A percentile compares a stretch with the other conserved stretches of the same genome.
Evolutionary conservation across 2,113 vertebrate genomes (phyloP).

Genomic region (Tinamus guttatus): DNA sequence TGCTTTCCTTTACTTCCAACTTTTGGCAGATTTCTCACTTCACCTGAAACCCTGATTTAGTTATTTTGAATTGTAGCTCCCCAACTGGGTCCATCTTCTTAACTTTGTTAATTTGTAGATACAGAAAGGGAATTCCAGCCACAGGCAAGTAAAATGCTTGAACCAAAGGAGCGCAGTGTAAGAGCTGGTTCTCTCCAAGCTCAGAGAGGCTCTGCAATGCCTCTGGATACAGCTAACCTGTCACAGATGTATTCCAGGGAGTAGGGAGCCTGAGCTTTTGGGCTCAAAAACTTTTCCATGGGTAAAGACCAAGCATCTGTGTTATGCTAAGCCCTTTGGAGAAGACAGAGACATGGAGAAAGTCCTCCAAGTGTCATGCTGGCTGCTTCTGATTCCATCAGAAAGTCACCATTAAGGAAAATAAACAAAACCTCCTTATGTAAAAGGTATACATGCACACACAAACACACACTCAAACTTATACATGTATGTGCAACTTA

Average conservation of each 20-base stretch:
- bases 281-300: slow-evolving; percentile 53
- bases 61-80: not conserved
- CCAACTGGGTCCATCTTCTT: not conserved
- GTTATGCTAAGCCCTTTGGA: slow-evolving; percentile 50
- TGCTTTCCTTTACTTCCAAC: not conserved
- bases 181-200: slow-evolving; percentile 10
- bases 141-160: not conserved
- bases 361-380: slow-evolving; percentile 43
- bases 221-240: not conserved
- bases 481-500: not conserved
- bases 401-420: slow-evolving; percentile 10
- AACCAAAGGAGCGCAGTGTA: not conserved
- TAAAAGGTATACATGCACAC: not conserved
- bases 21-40: not conserved
- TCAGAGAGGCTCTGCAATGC: slow-evolving; percentile 6
- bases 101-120: not conserved
- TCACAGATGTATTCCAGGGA: slow-evolving; percentile 36
- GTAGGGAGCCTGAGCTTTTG: slow-evolving; percentile 53
- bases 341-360: slow-evolving; percentile 49
- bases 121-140: not conserved
- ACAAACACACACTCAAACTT: not conserved
- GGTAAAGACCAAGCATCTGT: slow-evolving; percentile 57
- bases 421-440: not conserved
- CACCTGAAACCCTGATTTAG: not conserved
- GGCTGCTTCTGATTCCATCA: slow-evolving; percentile 7